Percentiles rank a stretch among this genome's conserved stretches.
Evolutionary conservation across 2,888 invertebrate genomes (phyloP).

Genomic region (Aspidiotus destructor): DNA sequence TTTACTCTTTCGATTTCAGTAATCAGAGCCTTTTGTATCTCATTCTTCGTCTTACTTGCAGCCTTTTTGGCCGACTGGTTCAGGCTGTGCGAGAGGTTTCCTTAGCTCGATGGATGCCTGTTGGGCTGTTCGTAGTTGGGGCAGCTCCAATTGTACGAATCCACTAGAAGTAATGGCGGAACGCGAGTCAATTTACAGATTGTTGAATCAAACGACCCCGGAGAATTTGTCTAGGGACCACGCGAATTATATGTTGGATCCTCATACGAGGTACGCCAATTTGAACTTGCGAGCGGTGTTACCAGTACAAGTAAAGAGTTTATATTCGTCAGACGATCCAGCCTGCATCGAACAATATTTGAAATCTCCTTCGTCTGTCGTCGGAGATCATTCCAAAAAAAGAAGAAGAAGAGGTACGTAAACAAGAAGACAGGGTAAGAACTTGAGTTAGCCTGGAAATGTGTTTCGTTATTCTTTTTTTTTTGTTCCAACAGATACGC

Average conservation of each 20-base stretch:
- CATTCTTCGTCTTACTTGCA: conserved; percentile 41
- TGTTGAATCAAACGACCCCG: conserved; percentile 88
- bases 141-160: conserved; percentile 53
- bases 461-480: conserved; percentile 32
- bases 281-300: conserved; percentile 51
- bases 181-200: conserved; percentile 83
- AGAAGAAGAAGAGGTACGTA: conserved; percentile 52
- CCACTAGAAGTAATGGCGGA: conserved; percentile 83
- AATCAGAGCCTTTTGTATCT: background rate
- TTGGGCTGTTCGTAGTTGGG: conserved; percentile 86
- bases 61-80: conserved; percentile 99
- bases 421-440: background rate
- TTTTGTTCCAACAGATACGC: conserved; percentile 47
- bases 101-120: conserved; percentile 91
- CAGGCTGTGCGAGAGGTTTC: conserved; percentile 95
- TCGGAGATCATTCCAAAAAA: conserved; percentile 53
- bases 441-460: conserved; percentile 36
- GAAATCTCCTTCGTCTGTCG: conserved; percentile 44
- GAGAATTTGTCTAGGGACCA: conserved; percentile 89
- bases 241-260: conserved; percentile 75
- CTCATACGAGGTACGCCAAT: conserved; percentile 52
- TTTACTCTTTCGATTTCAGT: background rate
- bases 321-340: conserved; percentile 63
- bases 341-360: conserved; percentile 47
- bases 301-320: conserved; percentile 62